A percentile compares a stretch with the other conserved stretches of the same genome.
These are phyloP conservation scores for Thymelicus sylvestris DNA, from an alignment of 2,888 invertebrate genomes.

Conservation along the genomic window DNA sequence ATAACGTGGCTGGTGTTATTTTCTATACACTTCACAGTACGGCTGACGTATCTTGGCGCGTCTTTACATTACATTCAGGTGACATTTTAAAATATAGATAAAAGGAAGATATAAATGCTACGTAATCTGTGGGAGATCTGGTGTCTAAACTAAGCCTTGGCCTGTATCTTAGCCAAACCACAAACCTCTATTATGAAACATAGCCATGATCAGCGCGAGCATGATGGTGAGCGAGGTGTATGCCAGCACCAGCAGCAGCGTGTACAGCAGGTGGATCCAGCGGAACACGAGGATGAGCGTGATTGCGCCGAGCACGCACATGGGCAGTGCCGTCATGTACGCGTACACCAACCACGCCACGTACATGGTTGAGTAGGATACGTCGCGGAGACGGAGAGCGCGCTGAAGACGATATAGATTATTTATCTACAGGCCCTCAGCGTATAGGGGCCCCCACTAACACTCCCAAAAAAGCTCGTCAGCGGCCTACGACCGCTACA, in stretches of 20 bases:
- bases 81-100: too few species aligned
- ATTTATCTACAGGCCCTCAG: too few species aligned
- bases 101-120: too few species aligned
- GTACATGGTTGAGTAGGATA: conserved; percentile 65
- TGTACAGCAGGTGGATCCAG: conserved; percentile 69
- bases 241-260: conserved; percentile 57
- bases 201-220: conserved; percentile 68
- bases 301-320: conserved; percentile 61
- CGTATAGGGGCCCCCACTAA: too few species aligned
- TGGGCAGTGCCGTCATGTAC: conserved; percentile 63
- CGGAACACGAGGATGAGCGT: conserved; percentile 70
- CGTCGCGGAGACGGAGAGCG: conserved; percentile 63
- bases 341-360: conserved; percentile 67
- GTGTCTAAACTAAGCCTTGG: too few species aligned
- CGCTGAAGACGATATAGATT: conserved; percentile 51
- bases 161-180: too few species aligned
- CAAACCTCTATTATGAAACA: conserved; percentile 68
- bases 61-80: too few species aligned
- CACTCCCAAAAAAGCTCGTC: too few species aligned
- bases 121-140: too few species aligned
- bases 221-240: conserved; percentile 69
- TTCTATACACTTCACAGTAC: too few species aligned
- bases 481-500: too few species aligned
- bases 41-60: too few species aligned
- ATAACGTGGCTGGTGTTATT: neutral